Evolutionary conservation across 2,888 invertebrate species (phyloP).

Genomic region (Hermodice carunculata): DNA sequence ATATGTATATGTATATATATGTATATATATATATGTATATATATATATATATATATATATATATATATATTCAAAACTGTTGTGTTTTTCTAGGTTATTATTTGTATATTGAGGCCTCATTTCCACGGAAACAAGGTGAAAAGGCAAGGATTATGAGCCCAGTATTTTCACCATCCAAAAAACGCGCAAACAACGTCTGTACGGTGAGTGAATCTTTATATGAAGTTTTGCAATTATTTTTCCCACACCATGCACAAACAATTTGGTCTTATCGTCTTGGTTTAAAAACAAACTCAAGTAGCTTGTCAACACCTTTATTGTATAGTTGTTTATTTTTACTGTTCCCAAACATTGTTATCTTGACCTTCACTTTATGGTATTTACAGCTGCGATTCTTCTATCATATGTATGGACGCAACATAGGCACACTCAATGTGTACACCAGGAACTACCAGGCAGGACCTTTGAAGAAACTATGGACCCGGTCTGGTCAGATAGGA

Average conservation of each 20-base stretch:
- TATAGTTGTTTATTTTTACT: background rate
- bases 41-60: too few species aligned
- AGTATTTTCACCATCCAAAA: conserved; percentile 51
- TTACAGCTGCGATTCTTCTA: conserved; percentile 52
- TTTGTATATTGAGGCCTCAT: conserved; percentile 64
- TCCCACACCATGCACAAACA: too few species aligned
- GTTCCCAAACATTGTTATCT: background rate
- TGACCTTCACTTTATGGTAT: background rate
- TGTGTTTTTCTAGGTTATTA: conserved; percentile 49
- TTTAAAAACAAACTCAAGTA: too few species aligned
- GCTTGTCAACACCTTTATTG: too few species aligned
- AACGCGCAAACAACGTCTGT: conserved; percentile 38
- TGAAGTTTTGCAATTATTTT: too few species aligned
- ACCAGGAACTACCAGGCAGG: conserved; percentile 44
- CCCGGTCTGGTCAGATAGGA: conserved; percentile 45
- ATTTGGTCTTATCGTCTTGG: too few species aligned
- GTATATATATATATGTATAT: too few species aligned
- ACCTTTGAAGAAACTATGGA: conserved; percentile 35
- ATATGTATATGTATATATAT: too few species aligned
- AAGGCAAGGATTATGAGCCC: too few species aligned
- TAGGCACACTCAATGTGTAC: conserved; percentile 46
- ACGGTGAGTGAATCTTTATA: too few species aligned
- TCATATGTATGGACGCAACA: conserved; percentile 55
- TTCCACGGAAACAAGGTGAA: conserved; percentile 74
- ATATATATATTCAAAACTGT: conserved; percentile 39